Evolutionary conservation across 2,888 invertebrate genomes (phyloP), one percentile per base, ranked within the genome.

Genomic region (Flexamia atlantica): DNA sequence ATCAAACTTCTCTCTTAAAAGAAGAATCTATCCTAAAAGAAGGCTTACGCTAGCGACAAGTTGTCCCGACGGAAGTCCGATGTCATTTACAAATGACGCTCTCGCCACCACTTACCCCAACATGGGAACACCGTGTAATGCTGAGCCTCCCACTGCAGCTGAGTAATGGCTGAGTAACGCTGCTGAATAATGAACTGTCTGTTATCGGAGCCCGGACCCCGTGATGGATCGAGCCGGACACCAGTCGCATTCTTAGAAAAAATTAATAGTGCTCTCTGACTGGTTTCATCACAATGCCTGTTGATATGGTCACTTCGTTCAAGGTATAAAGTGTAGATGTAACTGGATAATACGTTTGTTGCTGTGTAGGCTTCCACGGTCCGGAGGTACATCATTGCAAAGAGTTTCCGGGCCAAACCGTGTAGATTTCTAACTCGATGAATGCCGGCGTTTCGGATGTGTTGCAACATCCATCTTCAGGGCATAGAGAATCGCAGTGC

Each of bases 111-210:
- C 70, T 70, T 70, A 70, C 70, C 40, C 5, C 40, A 23, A 70
- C 70, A 70, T 7, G 70, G 68, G 70, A 40, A 70, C 70, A 70
- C 70, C 70, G 25, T 70, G 40, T 70, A 70, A 36, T 40, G 70
- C 12, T 40, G 10, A 20, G 32, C 40, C 70, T 40, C 20, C 70
- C 70, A n/a, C 36, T 40, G 40, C 32, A 12, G 23, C 70, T n/a
- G 70, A 70, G 36, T 70, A 70, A 70, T 70, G 70, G 70, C 10
- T 70, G 36, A n/a, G 40, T 7, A 40, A 20, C 40, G 36, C 40
- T 5, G 70, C 20, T 70, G 70, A 70, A 9, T 70, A 70, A 40
- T 40, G 40, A 14, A 17, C 36, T 40, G 17, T 9, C 36, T 40
- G 70, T 70, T 40, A 70, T 70, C 70, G 9, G 70, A 14, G 1